Evolutionary conservation across 1,140 invertebrate genomes (phyloP).

Genomic region (Habropoda laboriosa): DNA sequence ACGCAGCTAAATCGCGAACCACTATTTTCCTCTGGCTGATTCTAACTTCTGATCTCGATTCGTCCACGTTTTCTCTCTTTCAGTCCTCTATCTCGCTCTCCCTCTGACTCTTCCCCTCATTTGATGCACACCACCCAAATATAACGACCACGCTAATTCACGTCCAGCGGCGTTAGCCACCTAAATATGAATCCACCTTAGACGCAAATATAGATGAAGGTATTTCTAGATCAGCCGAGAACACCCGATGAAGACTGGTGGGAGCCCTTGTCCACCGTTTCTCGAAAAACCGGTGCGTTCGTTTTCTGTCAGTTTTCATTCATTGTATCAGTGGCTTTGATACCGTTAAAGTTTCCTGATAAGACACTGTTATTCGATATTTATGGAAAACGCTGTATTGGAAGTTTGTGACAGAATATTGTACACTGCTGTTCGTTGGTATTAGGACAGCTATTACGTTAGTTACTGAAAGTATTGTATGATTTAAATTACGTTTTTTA

Average conservation of each 20-base stretch:
- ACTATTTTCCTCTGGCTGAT: constrained; percentile 65
- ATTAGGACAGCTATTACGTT: too few relatives aligned
- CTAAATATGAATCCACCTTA: constrained; percentile 79
- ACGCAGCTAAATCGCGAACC: constrained; percentile 68
- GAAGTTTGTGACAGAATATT: too few relatives aligned
- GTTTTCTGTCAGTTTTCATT: not conserved
- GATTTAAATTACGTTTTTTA: too few relatives aligned
- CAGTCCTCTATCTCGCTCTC: constrained; percentile 13
- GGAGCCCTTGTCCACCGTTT: not conserved
- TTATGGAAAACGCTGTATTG: too few relatives aligned
- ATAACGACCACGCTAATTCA: constrained; percentile 72
- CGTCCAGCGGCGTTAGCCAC: constrained; percentile 54
- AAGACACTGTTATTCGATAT: too few relatives aligned
- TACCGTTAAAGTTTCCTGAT: too few relatives aligned
- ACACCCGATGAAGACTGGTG: constrained; percentile 2
- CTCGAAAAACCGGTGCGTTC: not conserved
- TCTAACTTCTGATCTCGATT: constrained; percentile 60
- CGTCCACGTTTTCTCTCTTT: constrained; percentile 52
- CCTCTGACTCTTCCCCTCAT: constrained; percentile 18
- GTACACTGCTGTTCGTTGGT: too few relatives aligned
- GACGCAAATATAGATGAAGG: constrained; percentile 77
- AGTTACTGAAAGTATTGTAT: too few relatives aligned
- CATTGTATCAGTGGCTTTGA: too few relatives aligned
- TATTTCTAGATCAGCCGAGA: constrained; percentile 75
- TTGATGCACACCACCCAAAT: constrained; percentile 71